These are phyloP conservation scores for Teleiodes luculella DNA, from an alignment of 2,888 invertebrate species.

Conservation along the genomic window DNA sequence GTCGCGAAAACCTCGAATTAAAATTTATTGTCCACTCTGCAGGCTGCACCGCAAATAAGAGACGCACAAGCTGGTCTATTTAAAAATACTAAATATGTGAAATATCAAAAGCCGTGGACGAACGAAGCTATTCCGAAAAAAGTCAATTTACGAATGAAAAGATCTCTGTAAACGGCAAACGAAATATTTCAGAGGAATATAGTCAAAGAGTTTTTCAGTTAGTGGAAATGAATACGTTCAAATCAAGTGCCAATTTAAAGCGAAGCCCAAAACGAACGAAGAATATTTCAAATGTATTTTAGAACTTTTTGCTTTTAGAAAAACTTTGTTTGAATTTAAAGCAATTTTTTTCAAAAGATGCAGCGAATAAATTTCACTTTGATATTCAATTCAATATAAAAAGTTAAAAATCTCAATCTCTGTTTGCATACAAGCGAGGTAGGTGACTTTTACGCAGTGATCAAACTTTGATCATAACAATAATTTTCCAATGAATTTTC, in stretches of 20 bases:
- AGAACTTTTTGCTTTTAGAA: too few species aligned
- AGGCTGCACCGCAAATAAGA: conserved; percentile 27
- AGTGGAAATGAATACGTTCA: neutral
- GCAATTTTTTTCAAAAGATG: too few species aligned
- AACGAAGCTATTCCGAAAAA: neutral
- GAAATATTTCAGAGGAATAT: neutral
- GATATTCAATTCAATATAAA: too few species aligned
- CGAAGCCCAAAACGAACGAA: neutral
- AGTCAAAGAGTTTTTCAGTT: neutral
- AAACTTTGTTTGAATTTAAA: too few species aligned
- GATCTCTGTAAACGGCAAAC: neutral
- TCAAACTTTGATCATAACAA: neutral
- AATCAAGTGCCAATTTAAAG: neutral
- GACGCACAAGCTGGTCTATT: conserved; percentile 14
- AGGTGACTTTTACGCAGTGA: neutral
- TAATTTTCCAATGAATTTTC: conserved; percentile 3
- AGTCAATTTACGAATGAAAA: neutral
- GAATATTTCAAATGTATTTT: too few species aligned
- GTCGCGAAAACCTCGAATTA: conserved; percentile 31
- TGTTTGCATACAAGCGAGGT: too few species aligned
- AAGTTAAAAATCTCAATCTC: too few species aligned
- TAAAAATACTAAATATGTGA: neutral
- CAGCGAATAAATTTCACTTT: too few species aligned
- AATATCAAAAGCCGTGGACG: neutral
- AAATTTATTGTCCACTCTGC: conserved; percentile 35